A percentile compares a stretch with the other conserved stretches of the same genome.
Conservation (phyloP, 2,113 vertebrate species). For the Prinia subflava region DNA sequence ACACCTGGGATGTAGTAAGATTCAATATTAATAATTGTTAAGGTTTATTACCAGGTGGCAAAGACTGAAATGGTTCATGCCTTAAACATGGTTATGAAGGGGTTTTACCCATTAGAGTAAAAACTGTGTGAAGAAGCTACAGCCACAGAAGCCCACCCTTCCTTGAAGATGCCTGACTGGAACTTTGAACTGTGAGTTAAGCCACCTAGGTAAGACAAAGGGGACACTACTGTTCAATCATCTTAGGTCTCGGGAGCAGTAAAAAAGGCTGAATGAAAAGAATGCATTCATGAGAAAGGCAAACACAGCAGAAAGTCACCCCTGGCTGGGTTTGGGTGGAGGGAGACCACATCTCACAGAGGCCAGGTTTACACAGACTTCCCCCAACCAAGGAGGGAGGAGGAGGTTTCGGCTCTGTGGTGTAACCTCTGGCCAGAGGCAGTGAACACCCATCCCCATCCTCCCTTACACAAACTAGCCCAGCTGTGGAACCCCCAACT, state of each 20-base stretch:
- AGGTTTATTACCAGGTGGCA: background rate
- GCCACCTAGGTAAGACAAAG: background rate
- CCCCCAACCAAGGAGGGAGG: rapidly evolving
- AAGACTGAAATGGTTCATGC: background rate
- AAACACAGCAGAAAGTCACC: background rate
- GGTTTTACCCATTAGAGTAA: background rate
- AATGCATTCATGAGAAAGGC: background rate
- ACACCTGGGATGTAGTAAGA: background rate
- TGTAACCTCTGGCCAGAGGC: rapidly evolving
- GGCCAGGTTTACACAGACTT: background rate
- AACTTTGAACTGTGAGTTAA: background rate
- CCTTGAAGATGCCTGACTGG: background rate
- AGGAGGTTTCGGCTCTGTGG: rapidly evolving
- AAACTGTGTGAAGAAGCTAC: background rate
- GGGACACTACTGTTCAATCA: too few relatives aligned
- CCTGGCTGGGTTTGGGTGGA: background rate
- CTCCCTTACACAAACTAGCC: background rate
- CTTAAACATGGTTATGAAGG: background rate
- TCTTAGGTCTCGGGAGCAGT: background rate
- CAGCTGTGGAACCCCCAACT: background rate
- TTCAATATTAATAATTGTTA: background rate
- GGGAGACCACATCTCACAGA: background rate
- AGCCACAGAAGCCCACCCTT: background rate
- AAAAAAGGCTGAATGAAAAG: background rate
- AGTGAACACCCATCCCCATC: background rate